Evolutionary conservation across 2,888 invertebrate species (phyloP).

Genomic region (Adela reaumurella): DNA sequence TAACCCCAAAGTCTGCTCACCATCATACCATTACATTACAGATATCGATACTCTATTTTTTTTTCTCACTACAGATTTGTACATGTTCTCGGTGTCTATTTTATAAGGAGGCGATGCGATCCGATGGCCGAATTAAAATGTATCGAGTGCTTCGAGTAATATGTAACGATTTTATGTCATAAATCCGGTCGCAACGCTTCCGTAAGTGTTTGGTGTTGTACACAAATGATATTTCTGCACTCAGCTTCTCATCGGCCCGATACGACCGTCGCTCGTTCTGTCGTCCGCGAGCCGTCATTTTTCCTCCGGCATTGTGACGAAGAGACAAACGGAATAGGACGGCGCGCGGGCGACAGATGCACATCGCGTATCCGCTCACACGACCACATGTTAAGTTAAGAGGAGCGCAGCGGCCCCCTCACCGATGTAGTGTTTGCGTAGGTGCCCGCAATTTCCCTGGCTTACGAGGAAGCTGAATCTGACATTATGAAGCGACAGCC

Average conservation of each 20-base stretch:
- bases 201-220: slow-evolving; percentile 47
- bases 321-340: no score
- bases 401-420: slow-evolving; percentile 19
- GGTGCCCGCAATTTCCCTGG: slow-evolving; percentile 98
- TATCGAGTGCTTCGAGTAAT: no score
- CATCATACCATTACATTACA: not conserved
- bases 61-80: not conserved
- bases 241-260: slow-evolving; percentile 21
- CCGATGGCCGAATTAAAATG: no score
- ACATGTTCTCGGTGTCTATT: not conserved
- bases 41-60: not conserved
- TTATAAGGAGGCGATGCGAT: not conserved
- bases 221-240: slow-evolving; percentile 37
- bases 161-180: no score
- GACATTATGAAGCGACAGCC: slow-evolving; percentile 99
- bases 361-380: not conserved
- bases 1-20: not conserved
- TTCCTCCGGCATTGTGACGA: no score
- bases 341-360: not conserved
- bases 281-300: not conserved
- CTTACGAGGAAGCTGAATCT: slow-evolving; percentile 97
- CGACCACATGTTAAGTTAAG: not conserved
- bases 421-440: slow-evolving; percentile 57
- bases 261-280: not conserved
- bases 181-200: slow-evolving; percentile 18